These are phyloP conservation scores for Morelia viridis DNA, from an alignment of 2,797 vertebrate species.

Conservation along the genomic window DNA sequence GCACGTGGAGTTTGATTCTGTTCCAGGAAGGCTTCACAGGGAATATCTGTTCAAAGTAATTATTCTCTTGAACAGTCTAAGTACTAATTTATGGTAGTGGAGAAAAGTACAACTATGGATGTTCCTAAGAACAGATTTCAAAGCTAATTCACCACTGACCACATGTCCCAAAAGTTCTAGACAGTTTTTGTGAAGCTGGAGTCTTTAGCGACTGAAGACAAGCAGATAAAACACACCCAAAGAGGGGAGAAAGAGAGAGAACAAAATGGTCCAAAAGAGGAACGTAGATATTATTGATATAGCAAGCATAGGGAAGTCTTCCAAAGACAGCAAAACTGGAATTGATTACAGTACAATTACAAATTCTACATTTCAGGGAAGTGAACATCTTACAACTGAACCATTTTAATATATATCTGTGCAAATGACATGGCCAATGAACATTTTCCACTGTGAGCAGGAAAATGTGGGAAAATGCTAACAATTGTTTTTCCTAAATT, in stretches of 20 bases:
- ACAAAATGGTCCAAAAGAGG: neutral
- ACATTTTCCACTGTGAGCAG: too few relatives aligned
- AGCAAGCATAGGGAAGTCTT: neutral
- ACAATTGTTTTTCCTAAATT: too few relatives aligned
- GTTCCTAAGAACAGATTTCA: constrained; percentile 55
- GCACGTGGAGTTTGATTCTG: constrained; percentile 54
- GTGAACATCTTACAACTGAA: neutral
- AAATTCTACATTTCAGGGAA: neutral
- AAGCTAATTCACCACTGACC: constrained; percentile 56
- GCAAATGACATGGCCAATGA: too few relatives aligned
- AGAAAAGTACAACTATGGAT: constrained; percentile 38
- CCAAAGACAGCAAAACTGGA: neutral
- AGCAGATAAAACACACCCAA: neutral
- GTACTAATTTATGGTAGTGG: constrained; percentile 50
- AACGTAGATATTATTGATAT: neutral
- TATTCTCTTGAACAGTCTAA: constrained; percentile 55
- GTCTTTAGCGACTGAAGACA: constrained; percentile 30
- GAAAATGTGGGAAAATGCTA: too few relatives aligned
- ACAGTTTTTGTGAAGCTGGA: constrained; percentile 48
- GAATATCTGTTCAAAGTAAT: constrained; percentile 66
- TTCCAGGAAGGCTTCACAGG: constrained; percentile 62
- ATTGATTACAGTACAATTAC: neutral
- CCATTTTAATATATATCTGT: too few relatives aligned
- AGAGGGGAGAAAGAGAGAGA: neutral
- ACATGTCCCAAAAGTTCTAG: constrained; percentile 41